phyloP scores from a whole-genome alignment of 2,888 invertebrate species.

The Osmoderma eremita region DNA sequence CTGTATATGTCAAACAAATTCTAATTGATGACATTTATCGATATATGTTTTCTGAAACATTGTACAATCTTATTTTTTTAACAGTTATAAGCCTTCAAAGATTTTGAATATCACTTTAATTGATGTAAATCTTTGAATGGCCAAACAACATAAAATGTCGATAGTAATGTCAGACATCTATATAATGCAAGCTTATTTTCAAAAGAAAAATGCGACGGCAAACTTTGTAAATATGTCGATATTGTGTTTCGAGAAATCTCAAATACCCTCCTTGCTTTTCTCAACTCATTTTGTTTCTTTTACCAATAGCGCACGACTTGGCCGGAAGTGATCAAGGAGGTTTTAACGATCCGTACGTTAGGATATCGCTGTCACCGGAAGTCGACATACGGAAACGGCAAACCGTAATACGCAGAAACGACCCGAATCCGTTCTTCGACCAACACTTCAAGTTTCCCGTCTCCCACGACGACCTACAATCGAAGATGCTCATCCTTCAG shows the following conservation, averaged over 20 bases:
- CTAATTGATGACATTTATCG: no score
- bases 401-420: constrained; percentile 84
- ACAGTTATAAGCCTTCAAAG: no score
- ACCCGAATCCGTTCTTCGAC: constrained; percentile 88
- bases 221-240: no score
- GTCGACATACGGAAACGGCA: constrained; percentile 87
- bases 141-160: no score
- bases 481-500: constrained; percentile 81
- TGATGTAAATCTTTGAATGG: no score
- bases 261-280: not conserved
- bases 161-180: no score
- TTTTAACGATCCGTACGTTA: constrained; percentile 90
- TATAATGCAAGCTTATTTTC: no score
- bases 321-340: constrained; percentile 87
- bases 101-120: no score
- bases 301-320: constrained; percentile 77
- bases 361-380: constrained; percentile 81
- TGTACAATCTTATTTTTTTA: no score
- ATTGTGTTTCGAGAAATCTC: not conserved
- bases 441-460: constrained; percentile 94
- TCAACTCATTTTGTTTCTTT: constrained; percentile 30
- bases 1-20: no score
- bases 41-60: no score
- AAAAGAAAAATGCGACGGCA: no score
- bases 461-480: constrained; percentile 85